Percentiles rank a stretch among this genome's conserved stretches.
These are phyloP conservation scores for Lethenteron reissneri DNA, from an alignment of 2,113 vertebrate genomes.

Conservation along the genomic window DNA sequence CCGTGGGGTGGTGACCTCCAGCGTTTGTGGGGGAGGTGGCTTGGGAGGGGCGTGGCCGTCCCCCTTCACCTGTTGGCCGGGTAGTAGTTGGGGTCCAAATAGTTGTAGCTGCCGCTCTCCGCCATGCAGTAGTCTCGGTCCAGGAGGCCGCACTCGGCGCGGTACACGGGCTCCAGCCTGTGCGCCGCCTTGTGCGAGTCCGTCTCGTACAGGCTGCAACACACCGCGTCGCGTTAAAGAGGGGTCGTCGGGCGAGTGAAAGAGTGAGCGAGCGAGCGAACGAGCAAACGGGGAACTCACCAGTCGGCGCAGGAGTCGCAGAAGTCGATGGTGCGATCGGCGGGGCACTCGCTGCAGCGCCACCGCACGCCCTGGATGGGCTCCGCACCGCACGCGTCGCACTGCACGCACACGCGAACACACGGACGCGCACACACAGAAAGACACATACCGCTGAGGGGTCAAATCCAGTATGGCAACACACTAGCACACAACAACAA, in stretches of 20 bases:
- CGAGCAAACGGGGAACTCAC: conserved; percentile 24
- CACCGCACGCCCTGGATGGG: conserved; percentile 82
- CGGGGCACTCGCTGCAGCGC: conserved; percentile 89
- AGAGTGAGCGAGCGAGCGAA: too few species aligned
- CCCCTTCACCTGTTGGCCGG: conserved; percentile 98
- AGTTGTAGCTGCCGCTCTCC: conserved; percentile 79
- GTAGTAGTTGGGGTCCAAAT: conserved; percentile 99
- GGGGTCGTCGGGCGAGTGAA: too few species aligned
- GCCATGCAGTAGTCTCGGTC: conserved; percentile 98
- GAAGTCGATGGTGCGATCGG: conserved; percentile 69
- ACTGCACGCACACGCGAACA: conserved; percentile 23
- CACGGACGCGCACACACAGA: too few species aligned
- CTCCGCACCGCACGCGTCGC: conserved; percentile 66
- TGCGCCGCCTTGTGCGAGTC: conserved; percentile 80
- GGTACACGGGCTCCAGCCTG: conserved; percentile 70
- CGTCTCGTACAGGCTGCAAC: conserved; percentile 57
- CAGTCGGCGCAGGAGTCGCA: conserved; percentile 88
- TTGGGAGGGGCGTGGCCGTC: conserved; percentile 22
- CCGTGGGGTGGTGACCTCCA: too few species aligned
- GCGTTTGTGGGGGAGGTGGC: too few species aligned
- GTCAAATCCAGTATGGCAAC: too few species aligned
- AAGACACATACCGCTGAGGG: too few species aligned
- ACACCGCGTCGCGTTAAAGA: too few species aligned
- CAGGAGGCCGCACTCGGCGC: conserved; percentile 56
- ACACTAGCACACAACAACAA: too few species aligned